A percentile compares a stretch with the other conserved stretches of the same genome.
These are phyloP conservation scores for Drosophila arawakana DNA, from an alignment of 1,140 invertebrate genomes.

Conservation along the genomic window DNA sequence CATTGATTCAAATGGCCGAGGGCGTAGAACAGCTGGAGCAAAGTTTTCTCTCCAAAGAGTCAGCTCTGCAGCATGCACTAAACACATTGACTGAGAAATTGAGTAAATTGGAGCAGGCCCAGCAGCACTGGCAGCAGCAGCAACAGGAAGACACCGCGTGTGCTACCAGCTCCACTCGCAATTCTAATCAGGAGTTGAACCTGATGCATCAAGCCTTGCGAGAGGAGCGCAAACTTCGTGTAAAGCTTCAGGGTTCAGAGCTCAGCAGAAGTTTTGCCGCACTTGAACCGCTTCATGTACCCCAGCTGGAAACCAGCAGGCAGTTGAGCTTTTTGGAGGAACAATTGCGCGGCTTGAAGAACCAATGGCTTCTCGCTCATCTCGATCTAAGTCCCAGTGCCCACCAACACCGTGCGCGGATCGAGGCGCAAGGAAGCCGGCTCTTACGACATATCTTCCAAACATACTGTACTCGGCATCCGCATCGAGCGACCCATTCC, in stretches of 20 bases:
- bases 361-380: conserved; percentile 65
- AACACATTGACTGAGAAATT: conserved; percentile 59
- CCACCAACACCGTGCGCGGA: conserved; percentile 40
- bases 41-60: conserved; percentile 58
- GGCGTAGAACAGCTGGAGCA: conserved; percentile 70
- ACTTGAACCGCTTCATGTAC: conserved; percentile 70
- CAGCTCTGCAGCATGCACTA: conserved; percentile 53
- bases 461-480: conserved; percentile 71
- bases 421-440: conserved; percentile 60
- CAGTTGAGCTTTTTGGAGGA: conserved; percentile 45
- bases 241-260: conserved; percentile 49
- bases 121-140: conserved; percentile 62
- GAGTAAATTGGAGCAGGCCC: conserved; percentile 48
- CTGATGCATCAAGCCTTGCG: conserved; percentile 66
- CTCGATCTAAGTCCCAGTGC: conserved; percentile 49
- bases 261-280: conserved; percentile 51
- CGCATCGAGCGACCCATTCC: conserved; percentile 63
- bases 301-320: conserved; percentile 25
- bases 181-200: conserved; percentile 62
- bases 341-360: conserved; percentile 55
- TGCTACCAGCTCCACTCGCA: conserved; percentile 56
- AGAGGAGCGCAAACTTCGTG: conserved; percentile 58
- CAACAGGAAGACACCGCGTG: conserved; percentile 57
- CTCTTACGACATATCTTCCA: conserved; percentile 77
- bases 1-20: conserved; percentile 57